These are phyloP conservation scores for Paragorgia papillata DNA, from an alignment of 92 coral and sea anemone species.

Conservation along the genomic window DNA sequence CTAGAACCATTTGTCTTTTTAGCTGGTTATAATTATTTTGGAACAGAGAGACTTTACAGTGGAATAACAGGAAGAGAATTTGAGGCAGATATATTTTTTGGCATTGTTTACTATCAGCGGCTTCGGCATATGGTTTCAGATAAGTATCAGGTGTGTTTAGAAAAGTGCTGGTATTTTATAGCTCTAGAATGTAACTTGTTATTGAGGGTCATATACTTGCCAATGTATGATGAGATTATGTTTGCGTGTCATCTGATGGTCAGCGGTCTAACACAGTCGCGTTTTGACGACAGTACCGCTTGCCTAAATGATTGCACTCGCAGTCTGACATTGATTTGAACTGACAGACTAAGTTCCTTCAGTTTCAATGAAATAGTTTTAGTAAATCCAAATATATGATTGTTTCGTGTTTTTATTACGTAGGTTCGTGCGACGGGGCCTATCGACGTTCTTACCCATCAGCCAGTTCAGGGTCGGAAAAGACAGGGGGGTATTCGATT, in stretches of 20 bases:
- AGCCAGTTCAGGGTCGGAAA: slow-evolving; percentile 97
- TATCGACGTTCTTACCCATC: slow-evolving; percentile 87
- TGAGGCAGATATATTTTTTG: slow-evolving; percentile 97
- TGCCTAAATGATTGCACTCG: slow-evolving; percentile 58
- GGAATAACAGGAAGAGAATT: slow-evolving; percentile 98
- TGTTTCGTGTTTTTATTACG: background rate
- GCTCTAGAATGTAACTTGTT: too few relatives aligned
- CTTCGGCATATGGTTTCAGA: slow-evolving; percentile 98
- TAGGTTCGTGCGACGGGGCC: slow-evolving; percentile 99
- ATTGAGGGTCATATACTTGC: too few relatives aligned
- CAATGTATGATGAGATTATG: slow-evolving; percentile 82
- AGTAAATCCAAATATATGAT: background rate
- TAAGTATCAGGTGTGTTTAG: slow-evolving; percentile 81
- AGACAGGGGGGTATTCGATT: slow-evolving; percentile 97
- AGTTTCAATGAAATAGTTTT: background rate
- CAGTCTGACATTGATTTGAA: slow-evolving; percentile 59
- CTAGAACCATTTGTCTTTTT: too few relatives aligned
- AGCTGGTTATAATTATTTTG: slow-evolving; percentile 97
- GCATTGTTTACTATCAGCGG: slow-evolving; percentile 95
- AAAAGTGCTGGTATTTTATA: too few relatives aligned
- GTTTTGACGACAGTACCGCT: background rate
- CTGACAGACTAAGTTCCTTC: too few relatives aligned
- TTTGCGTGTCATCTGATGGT: slow-evolving; percentile 99
- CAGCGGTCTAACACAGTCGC: background rate
- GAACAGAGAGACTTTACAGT: slow-evolving; percentile 94